Percentiles rank a stretch among this genome's conserved stretches.
These are phyloP conservation scores for Sinella curviseta DNA, from an alignment of 1,140 invertebrate genomes.

Conservation along the genomic window DNA sequence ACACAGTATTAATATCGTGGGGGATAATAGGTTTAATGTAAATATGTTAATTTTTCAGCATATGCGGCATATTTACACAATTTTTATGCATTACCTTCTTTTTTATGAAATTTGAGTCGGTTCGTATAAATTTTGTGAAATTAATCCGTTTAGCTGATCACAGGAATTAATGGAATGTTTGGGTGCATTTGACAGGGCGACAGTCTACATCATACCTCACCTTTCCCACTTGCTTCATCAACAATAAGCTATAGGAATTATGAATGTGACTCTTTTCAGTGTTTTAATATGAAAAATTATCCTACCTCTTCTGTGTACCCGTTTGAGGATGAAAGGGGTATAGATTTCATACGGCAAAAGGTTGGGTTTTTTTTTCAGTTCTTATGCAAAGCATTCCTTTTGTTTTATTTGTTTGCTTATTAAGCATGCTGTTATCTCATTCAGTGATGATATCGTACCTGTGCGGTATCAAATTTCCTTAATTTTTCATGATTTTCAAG, in stretches of 20 bases:
- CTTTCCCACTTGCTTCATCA: too few relatives aligned
- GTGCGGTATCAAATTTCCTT: slow-evolving; percentile 10
- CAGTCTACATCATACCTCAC: not conserved
- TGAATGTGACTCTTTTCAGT: not conserved
- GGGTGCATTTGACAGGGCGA: not conserved
- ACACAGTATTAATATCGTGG: too few relatives aligned
- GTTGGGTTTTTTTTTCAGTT: not conserved
- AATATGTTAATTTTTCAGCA: not conserved
- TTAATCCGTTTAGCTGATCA: not conserved
- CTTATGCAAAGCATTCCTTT: not conserved
- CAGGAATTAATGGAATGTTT: not conserved
- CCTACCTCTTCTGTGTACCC: too few relatives aligned
- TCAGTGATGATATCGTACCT: not conserved
- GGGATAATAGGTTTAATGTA: not conserved
- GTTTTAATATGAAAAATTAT: not conserved
- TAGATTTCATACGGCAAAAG: too few relatives aligned
- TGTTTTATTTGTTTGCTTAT: not conserved
- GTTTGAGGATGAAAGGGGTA: too few relatives aligned
- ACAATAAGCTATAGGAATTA: not conserved
- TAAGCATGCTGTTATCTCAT: not conserved
- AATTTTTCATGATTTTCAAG: slow-evolving; percentile 4
- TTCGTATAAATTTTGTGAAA: too few relatives aligned
- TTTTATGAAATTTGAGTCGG: not conserved
- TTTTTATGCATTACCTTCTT: not conserved
- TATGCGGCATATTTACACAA: not conserved